Evolutionary conservation across 2,888 invertebrate genomes (phyloP).

Genomic region (Drosophila parthenogenetica): DNA sequence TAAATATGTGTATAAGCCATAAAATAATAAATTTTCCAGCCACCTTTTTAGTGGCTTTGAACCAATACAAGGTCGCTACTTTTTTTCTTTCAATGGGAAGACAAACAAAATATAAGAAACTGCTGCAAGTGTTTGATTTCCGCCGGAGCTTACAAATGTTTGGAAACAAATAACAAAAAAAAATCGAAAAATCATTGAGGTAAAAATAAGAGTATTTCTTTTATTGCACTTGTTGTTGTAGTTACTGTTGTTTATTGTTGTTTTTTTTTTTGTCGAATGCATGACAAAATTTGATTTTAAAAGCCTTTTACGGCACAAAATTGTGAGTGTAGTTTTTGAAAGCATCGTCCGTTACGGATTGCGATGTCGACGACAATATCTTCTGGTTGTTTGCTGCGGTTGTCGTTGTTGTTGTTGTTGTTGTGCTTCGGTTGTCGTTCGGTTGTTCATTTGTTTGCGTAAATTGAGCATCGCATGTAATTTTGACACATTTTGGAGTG

Average conservation of each 20-base stretch:
- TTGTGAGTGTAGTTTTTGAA: constrained; percentile 36
- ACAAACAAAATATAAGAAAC: constrained; percentile 7
- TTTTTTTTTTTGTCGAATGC: constrained; percentile 31
- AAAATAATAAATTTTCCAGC: constrained; percentile 28
- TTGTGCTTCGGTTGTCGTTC: constrained; percentile 22
- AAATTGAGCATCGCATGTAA: constrained; percentile 50
- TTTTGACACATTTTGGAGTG: constrained; percentile 66
- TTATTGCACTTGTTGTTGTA: constrained; percentile 35
- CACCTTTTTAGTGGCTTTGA: constrained; percentile 44
- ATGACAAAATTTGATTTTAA: constrained; percentile 54
- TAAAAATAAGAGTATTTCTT: constrained; percentile 31
- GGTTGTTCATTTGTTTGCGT: constrained; percentile 50
- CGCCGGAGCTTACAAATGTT: constrained; percentile 41
- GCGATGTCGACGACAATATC: constrained; percentile 49
- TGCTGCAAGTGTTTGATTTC: constrained; percentile 36
- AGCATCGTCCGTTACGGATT: constrained; percentile 59
- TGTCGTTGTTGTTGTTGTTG: constrained; percentile 21
- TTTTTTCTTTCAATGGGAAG: constrained; percentile 25
- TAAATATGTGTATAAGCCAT: constrained; percentile 4
- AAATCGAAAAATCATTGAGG: constrained; percentile 50
- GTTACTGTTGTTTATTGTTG: constrained; percentile 8
- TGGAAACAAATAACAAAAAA: constrained; percentile 45
- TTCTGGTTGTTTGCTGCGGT: constrained; percentile 22
- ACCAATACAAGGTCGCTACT: constrained; percentile 55
- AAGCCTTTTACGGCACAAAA: constrained; percentile 53